Evolutionary conservation across 1,140 invertebrate genomes (phyloP).

Genomic region (Drosophila chauvacae): DNA sequence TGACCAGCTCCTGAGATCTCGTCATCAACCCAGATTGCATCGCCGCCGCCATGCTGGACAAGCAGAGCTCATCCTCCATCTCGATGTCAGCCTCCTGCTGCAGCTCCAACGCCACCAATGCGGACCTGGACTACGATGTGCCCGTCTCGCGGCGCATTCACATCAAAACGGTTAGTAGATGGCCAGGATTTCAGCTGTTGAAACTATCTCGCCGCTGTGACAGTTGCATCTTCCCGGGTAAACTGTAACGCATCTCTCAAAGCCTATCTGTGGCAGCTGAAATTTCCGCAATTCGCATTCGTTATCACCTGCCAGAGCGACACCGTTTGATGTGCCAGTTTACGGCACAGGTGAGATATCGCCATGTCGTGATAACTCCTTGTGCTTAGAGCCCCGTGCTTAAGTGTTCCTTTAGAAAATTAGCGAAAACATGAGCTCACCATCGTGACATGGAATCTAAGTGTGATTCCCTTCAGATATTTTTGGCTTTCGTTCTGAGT

Average conservation of each 20-base stretch:
- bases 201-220: slow-evolving; percentile 20
- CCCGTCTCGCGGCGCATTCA: slow-evolving; percentile 73
- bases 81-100: slow-evolving; percentile 70
- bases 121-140: slow-evolving; percentile 79
- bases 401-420: slow-evolving; percentile 10
- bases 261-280: slow-evolving; percentile 47
- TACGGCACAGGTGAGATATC: slow-evolving; percentile 66
- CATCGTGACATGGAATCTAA: slow-evolving; percentile 7
- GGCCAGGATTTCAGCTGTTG: slow-evolving; percentile 29
- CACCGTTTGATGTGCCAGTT: slow-evolving; percentile 67
- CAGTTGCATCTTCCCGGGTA: slow-evolving; percentile 27
- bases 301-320: slow-evolving; percentile 65
- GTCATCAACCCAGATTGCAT: slow-evolving; percentile 8
- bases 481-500: background rate
- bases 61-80: slow-evolving; percentile 48
- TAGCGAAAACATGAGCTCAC: slow-evolving; percentile 40
- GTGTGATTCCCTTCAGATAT: slow-evolving; percentile 25
- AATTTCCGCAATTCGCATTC: slow-evolving; percentile 71
- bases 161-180: slow-evolving; percentile 78
- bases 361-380: slow-evolving; percentile 54
- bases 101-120: slow-evolving; percentile 69
- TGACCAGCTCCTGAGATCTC: background rate
- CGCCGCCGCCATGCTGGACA: slow-evolving; percentile 71
- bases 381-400: slow-evolving; percentile 10
- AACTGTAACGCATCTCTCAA: slow-evolving; percentile 61